Conservation (phyloP, 2,888 invertebrate genomes). For the Cantharis rufa region DNA sequence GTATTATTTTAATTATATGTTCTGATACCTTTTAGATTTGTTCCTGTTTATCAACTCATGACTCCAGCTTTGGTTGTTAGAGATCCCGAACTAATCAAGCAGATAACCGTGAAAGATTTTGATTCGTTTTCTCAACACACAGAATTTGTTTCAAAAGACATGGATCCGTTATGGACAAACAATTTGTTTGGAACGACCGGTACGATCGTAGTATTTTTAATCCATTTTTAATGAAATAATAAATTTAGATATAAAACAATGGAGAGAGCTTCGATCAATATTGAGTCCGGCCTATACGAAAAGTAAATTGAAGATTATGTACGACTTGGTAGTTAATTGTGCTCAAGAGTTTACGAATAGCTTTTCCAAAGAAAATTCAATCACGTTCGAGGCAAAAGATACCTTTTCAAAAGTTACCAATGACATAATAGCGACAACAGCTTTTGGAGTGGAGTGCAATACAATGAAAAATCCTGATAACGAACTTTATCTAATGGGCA, state of each 20-base stretch:
- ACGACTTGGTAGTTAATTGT: constrained; percentile 29
- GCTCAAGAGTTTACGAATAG: constrained; percentile 25
- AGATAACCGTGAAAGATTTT: not conserved
- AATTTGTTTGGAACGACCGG: not conserved
- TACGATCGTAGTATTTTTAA: not conserved
- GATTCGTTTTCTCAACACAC: not conserved
- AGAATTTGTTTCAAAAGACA: not conserved
- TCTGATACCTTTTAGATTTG: not conserved
- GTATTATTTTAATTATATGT: no score
- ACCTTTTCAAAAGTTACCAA: constrained; percentile 47
- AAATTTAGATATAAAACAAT: constrained; percentile 3
- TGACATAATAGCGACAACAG: constrained; percentile 57
- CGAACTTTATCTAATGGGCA: not conserved
- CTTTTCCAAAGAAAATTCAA: constrained; percentile 10
- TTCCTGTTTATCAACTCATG: not conserved
- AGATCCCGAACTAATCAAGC: not conserved
- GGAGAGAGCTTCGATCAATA: constrained; percentile 34
- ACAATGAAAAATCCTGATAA: constrained; percentile 57
- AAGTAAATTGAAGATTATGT: constrained; percentile 36
- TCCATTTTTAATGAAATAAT: not conserved
- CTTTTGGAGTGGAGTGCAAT: constrained; percentile 57
- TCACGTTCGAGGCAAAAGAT: constrained; percentile 2
- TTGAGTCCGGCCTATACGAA: constrained; percentile 38
- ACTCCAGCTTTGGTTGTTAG: not conserved
- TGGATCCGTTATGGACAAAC: not conserved